Evolutionary conservation across 1,140 invertebrate genomes (phyloP).

Genomic region (Drosophila miranda): DNA sequence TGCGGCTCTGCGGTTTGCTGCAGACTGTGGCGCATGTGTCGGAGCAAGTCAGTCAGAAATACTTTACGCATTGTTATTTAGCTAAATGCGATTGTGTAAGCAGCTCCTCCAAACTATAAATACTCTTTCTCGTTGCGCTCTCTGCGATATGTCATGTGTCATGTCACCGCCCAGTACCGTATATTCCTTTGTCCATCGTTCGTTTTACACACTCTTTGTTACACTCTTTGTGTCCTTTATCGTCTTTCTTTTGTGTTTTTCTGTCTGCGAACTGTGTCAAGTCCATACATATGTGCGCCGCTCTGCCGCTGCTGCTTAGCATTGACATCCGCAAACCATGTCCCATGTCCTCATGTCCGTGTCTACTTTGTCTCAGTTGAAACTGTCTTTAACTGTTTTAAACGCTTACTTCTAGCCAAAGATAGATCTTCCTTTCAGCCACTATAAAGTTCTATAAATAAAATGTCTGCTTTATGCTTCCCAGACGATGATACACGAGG

Average conservation of each 20-base stretch:
- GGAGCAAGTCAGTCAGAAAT: slow-evolving; percentile 78
- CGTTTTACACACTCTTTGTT: slow-evolving; percentile 24
- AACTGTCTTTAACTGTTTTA: not conserved
- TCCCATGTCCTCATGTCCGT: slow-evolving; percentile 4
- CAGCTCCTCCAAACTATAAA: slow-evolving; percentile 16
- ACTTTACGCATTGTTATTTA: slow-evolving; percentile 82
- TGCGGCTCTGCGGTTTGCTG: slow-evolving; percentile 44
- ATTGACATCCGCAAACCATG: slow-evolving; percentile 3
- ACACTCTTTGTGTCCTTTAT: slow-evolving; percentile 10
- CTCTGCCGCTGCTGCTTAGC: slow-evolving; percentile 20
- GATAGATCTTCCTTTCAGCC: not conserved
- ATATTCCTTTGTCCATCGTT: slow-evolving; percentile 5
- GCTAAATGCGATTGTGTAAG: slow-evolving; percentile 82
- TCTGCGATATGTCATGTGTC: slow-evolving; percentile 23
- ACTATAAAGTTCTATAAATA: not conserved
- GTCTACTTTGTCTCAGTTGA: not conserved
- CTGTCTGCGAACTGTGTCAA: slow-evolving; percentile 45
- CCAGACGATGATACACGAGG: slow-evolving; percentile 92
- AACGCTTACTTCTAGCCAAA: slow-evolving; percentile 3
- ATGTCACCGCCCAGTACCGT: slow-evolving; percentile 5
- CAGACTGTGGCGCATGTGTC: slow-evolving; percentile 59
- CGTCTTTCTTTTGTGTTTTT: slow-evolving; percentile 25
- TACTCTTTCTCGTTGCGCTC: slow-evolving; percentile 29
- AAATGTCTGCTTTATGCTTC: slow-evolving; percentile 5
- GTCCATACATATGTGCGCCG: slow-evolving; percentile 31